These are phyloP conservation scores for Hydropotes inermis DNA, from an alignment of 2,113 vertebrate species.

Conservation along the genomic window DNA sequence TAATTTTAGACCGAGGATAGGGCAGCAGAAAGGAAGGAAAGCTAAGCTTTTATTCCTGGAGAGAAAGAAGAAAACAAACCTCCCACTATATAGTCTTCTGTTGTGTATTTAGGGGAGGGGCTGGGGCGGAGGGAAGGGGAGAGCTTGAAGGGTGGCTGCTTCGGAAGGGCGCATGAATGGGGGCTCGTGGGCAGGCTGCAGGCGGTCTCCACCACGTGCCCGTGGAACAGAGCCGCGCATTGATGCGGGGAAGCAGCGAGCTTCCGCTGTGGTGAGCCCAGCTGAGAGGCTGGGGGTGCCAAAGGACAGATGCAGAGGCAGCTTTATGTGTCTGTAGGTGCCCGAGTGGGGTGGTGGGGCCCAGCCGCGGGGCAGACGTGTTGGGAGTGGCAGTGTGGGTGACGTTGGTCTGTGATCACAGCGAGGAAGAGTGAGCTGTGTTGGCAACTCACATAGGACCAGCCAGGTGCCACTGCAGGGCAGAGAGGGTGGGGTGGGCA, in stretches of 20 bases:
- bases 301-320: conserved; percentile 30
- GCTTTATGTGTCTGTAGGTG: conserved; percentile 68
- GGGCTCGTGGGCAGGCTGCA: conserved; percentile 64
- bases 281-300: conserved; percentile 65
- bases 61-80: conserved; percentile 22
- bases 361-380: neutral
- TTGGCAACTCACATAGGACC: neutral
- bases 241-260: conserved; percentile 65
- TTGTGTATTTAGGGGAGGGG: conserved; percentile 59
- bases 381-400: neutral
- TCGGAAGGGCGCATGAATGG: conserved; percentile 58
- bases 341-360: conserved; percentile 12
- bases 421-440: neutral
- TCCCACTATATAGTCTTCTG: conserved; percentile 60
- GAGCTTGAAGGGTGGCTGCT: conserved; percentile 47
- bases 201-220: conserved; percentile 69
- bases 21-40: conserved; percentile 54
- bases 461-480: neutral
- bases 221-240: conserved; percentile 77
- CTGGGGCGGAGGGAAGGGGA: neutral
- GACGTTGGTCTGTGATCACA: neutral
- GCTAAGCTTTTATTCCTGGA: conserved; percentile 65
- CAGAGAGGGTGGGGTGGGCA: neutral
- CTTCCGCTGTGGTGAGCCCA: conserved; percentile 65
- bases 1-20: conserved; percentile 59